Evolutionary conservation across 2,113 vertebrate species (phyloP), one percentile per base, ranked within the genome.

Genomic region (Antechinus stuartii): DNA sequence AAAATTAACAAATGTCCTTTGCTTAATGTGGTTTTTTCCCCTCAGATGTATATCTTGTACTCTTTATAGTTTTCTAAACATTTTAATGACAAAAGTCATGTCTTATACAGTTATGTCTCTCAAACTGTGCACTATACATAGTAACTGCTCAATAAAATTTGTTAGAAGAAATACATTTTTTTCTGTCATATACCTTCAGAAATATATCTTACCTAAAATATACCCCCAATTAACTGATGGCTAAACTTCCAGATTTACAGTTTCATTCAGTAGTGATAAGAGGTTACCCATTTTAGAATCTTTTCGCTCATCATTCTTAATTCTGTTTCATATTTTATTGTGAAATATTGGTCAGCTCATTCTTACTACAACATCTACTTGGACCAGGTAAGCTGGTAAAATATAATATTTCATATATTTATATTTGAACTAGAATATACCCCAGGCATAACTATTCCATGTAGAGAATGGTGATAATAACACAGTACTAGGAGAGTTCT

Each of bases 21-120:
- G 27, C 35, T n/a, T 76, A n/a, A 76, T 16, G 3, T n/a, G 14
- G 1, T 1, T n/a, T 0, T 76, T n/a, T 8, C 22, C n/a, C 16
- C 7, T 14, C 57, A 30, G 2, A 61, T 12, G 10, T 57, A 35
- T 35, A 68, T 35, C 30, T 35, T 68, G 61, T n/a, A 8, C 12
- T 14, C 16, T 2, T 11, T n/a, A n/a, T 4, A n/a, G 14, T 16
- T 3, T 76, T 76, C 35, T 76, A 19, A n/a, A 1, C 30, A 76
- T 19, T 4, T 3, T 76, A 35, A n/a, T 2, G 30, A 12, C 12
- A 76, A 76, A 76, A 6, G 35, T 19, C 30, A 76, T 22, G 14
- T n/a, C 61, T 76, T 76, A 76, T 76, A 76, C 35, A n/a, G 19
- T 76, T 76, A 19, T 19, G 14, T n/a, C 1, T 16, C 61, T 76